phyloP scores from a whole-genome alignment of 2,888 invertebrate species.

The Prosapia bicincta region DNA sequence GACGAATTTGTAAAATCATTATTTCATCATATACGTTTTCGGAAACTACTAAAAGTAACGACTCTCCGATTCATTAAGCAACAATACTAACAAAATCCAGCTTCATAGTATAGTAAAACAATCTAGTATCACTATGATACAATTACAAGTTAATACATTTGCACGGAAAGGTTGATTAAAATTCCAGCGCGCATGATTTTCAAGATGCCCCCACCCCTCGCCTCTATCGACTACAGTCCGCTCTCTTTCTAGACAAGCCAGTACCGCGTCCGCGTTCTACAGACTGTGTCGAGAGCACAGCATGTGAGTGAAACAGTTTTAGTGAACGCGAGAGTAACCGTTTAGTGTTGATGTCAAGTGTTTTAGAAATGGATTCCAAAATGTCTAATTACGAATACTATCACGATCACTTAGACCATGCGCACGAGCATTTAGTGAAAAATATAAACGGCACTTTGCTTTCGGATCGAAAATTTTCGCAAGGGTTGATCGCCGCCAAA shows the following conservation, averaged over 20 bases:
- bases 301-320: background rate
- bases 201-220: background rate
- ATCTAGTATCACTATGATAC: too few species aligned
- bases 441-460: slow-evolving; percentile 7
- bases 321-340: too few species aligned
- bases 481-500: slow-evolving; percentile 61
- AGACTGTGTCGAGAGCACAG: too few species aligned
- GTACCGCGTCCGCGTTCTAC: background rate
- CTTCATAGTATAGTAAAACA: too few species aligned
- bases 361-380: too few species aligned
- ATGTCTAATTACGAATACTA: slow-evolving; percentile 18
- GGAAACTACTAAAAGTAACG: too few species aligned
- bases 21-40: too few species aligned
- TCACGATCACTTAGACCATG: slow-evolving; percentile 25
- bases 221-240: background rate
- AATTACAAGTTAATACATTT: background rate
- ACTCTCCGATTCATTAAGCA: too few species aligned
- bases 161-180: background rate
- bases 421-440: background rate
- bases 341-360: too few species aligned
- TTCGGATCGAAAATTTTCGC: background rate
- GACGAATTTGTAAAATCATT: too few species aligned
- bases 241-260: background rate
- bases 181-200: background rate
- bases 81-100: too few species aligned